Percentiles rank a stretch among this genome's conserved stretches.
Evolutionary conservation across 2,888 invertebrate species (phyloP).

Genomic region (Drosophila mercatorum): DNA sequence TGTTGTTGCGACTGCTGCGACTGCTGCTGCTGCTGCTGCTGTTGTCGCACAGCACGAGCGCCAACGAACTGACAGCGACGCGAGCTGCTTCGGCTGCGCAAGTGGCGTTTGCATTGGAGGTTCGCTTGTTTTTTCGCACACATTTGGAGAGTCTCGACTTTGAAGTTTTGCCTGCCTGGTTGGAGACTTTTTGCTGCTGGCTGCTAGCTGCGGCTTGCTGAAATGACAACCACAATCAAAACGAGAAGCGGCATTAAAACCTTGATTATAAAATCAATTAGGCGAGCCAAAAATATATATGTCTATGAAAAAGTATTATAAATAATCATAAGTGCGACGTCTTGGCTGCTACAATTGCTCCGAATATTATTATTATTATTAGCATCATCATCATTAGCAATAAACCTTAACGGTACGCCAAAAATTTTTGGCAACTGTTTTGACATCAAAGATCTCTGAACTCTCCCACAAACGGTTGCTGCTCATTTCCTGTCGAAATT

Average conservation of each 20-base stretch:
- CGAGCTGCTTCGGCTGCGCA: conserved; percentile 72
- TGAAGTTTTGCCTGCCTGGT: conserved; percentile 58
- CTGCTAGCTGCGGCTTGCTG: conserved; percentile 48
- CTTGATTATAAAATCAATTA: conserved; percentile 80
- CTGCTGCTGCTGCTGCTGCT: conserved; percentile 28
- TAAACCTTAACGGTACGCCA: conserved; percentile 49
- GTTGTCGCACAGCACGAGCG: conserved; percentile 61
- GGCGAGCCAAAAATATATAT: conserved; percentile 34
- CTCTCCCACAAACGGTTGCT: conserved; percentile 33
- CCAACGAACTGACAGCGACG: conserved; percentile 64
- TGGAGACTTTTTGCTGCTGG: conserved; percentile 16
- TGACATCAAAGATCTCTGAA: conserved; percentile 28
- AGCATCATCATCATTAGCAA: conserved; percentile 45
- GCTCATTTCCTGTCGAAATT: conserved; percentile 64
- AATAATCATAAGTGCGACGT: conserved; percentile 32
- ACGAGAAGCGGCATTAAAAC: conserved; percentile 66
- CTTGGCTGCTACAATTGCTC: conserved; percentile 40
- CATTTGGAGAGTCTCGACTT: conserved; percentile 55
- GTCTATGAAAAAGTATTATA: conserved; percentile 16
- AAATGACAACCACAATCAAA: conserved; percentile 62
- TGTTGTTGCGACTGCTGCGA: conserved; percentile 17
- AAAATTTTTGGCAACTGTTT: conserved; percentile 44
- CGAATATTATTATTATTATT: conserved; percentile 38
- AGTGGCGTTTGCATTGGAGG: conserved; percentile 70
- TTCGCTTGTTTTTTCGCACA: conserved; percentile 54